Base-by-base conservation (phyloP, 2,888 invertebrate genomes). In the Caenorhabditis doughertyi region DNA sequence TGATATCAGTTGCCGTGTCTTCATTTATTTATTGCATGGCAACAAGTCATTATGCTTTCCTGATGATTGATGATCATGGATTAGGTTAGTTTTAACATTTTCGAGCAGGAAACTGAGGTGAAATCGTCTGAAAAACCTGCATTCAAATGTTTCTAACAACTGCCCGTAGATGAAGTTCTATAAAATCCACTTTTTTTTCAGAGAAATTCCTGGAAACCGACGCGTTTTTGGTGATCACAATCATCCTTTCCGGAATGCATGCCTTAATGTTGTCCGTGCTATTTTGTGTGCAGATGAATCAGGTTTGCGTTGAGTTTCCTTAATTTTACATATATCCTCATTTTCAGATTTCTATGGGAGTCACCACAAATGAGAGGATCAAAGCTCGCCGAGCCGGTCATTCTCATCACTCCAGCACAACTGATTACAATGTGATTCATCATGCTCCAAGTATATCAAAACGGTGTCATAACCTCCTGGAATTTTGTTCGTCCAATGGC, bases 331-430 rank as follows among this genome's bases (percentile, higher is more conserved):
- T 7, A 35, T 23, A 25, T 21, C 4, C n/a, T 16, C 11, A 44
- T 35, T 29, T 64, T 18, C 76, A 86, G 86, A 86, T 86, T 18
- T 86, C 86, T 1, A 55, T 64, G 25, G 64, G 76, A 42, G 62
- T 83, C 9, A 86, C 86, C 5, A 86, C 86, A 3, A 83, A 86
- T 60, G 81, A 84, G n/a, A 44, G 74, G 2, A 84, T 86, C 58
- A 79, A 82, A 62, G 64, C 80, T 18, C 79, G 73, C 9, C 72
- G 79, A 53, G 79, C 82, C 35, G 51, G 56, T 32, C 79, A 79
- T 21, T 64, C 64, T 13, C 79, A 79, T 27, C 29, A 67, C 21
- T 29, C 77, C 11, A n/a, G 39, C 13, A 39, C 16, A 16, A 13
- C n/a, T 47, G 73, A 80, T 18, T 60, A 80, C 44, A 68, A 72